Percentiles rank a stretch among this genome's conserved stretches.
Evolutionary conservation across 2,113 vertebrate species (phyloP).

Genomic region (Sylvilagus bachmani): DNA sequence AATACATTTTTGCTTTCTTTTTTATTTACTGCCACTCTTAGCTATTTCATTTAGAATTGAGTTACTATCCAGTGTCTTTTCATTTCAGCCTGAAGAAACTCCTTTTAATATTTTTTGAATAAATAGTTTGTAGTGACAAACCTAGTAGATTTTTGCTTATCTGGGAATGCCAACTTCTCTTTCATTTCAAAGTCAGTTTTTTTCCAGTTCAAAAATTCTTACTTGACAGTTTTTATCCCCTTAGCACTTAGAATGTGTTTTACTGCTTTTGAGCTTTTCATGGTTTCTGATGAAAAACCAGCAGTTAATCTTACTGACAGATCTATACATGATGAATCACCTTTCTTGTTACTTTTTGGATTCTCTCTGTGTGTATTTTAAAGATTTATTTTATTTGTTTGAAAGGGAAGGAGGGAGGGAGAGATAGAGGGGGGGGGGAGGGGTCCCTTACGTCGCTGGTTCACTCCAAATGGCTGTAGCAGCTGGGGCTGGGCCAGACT

Average conservation of each 20-base stretch:
- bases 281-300: conserved; percentile 35
- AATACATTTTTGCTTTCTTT: conserved; percentile 5
- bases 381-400: too few species aligned
- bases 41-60: background rate
- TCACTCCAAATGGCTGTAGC: too few species aligned
- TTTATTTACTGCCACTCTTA: background rate
- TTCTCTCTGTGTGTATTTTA: background rate
- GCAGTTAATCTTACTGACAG: background rate
- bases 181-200: too few species aligned
- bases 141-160: background rate
- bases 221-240: background rate
- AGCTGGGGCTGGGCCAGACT: too few species aligned
- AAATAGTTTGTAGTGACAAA: background rate
- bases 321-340: background rate
- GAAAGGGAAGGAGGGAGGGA: too few species aligned
- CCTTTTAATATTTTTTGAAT: background rate
- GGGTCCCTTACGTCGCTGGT: too few species aligned
- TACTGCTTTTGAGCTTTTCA: background rate
- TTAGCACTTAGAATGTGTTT: background rate
- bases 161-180: background rate
- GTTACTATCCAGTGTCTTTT: background rate
- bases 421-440: too few species aligned
- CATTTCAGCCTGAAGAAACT: background rate
- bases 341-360: background rate
- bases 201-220: background rate